A percentile compares a stretch with the other conserved stretches of the same genome.
These are phyloP conservation scores for Anhinga anhinga DNA, from an alignment of 2,113 vertebrate genomes.

Conservation along the genomic window DNA sequence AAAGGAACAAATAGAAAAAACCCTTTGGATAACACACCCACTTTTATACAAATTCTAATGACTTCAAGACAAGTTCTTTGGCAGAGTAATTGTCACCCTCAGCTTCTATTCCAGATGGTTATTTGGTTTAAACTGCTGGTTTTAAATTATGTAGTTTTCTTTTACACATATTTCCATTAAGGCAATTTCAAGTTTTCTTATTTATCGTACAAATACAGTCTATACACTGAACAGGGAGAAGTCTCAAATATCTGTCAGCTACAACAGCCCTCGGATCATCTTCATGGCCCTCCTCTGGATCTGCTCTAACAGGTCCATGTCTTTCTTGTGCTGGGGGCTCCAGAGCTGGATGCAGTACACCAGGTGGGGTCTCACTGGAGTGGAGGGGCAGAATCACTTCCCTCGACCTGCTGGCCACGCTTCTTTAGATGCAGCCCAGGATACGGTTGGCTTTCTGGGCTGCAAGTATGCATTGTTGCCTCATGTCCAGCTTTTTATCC, in stretches of 20 bases:
- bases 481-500: not conserved
- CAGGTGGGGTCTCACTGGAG: not conserved
- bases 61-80: not conserved
- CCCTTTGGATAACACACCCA: not conserved
- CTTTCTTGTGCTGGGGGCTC: too few species aligned
- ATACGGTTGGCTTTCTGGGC: not conserved
- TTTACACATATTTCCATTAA: not conserved
- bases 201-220: not conserved
- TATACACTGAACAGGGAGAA: not conserved
- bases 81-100: not conserved
- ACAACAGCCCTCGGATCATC: not conserved
- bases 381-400: not conserved
- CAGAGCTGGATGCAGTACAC: not conserved
- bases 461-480: fast-evolving
- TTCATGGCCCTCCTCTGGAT: not conserved
- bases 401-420: fast-evolving
- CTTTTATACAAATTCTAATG: not conserved
- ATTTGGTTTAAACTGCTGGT: not conserved
- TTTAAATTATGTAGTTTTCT: not conserved
- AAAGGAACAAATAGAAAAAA: not conserved
- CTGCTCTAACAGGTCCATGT: not conserved
- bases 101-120: not conserved
- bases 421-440: not conserved
- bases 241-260: not conserved
- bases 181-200: not conserved